Percentiles rank a stretch among this genome's conserved stretches.
These are phyloP conservation scores for Dysdera silvatica DNA, from an alignment of 1,140 invertebrate species.

Conservation along the genomic window DNA sequence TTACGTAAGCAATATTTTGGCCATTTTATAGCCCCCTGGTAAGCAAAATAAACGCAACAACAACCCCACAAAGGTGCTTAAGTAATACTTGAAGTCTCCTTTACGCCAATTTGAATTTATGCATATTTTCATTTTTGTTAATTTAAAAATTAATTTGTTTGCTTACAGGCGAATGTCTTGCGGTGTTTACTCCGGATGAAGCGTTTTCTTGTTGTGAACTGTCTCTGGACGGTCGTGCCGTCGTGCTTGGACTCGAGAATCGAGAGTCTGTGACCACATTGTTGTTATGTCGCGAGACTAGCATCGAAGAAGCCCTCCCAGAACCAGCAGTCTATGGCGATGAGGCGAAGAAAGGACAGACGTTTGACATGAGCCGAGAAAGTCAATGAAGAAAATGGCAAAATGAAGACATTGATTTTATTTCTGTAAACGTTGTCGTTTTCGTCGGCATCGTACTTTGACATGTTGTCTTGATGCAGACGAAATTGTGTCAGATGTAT, in stretches of 20 bases:
- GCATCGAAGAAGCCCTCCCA: constrained; percentile 29
- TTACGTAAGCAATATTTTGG: too few relatives aligned
- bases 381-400: constrained; percentile 13
- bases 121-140: background rate
- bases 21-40: too few relatives aligned
- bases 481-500: too few relatives aligned
- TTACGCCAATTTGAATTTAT: too few relatives aligned
- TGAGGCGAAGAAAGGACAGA: constrained; percentile 40
- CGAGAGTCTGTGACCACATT: constrained; percentile 55
- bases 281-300: constrained; percentile 39
- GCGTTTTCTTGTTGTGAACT: constrained; percentile 67
- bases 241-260: constrained; percentile 56
- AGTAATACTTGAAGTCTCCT: too few relatives aligned
- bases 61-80: too few relatives aligned
- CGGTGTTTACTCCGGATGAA: constrained; percentile 66
- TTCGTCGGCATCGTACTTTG: too few relatives aligned
- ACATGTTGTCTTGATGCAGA: too few relatives aligned
- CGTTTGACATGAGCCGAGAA: constrained; percentile 39
- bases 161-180: constrained; percentile 58
- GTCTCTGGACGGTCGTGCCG: constrained; percentile 57
- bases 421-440: too few relatives aligned
- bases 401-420: too few relatives aligned
- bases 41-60: too few relatives aligned
- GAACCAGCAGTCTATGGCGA: constrained; percentile 38
- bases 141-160: constrained; percentile 29